phyloP scores from a whole-genome alignment of 23 tunicate species.

The Aplidium turbinatum region DNA sequence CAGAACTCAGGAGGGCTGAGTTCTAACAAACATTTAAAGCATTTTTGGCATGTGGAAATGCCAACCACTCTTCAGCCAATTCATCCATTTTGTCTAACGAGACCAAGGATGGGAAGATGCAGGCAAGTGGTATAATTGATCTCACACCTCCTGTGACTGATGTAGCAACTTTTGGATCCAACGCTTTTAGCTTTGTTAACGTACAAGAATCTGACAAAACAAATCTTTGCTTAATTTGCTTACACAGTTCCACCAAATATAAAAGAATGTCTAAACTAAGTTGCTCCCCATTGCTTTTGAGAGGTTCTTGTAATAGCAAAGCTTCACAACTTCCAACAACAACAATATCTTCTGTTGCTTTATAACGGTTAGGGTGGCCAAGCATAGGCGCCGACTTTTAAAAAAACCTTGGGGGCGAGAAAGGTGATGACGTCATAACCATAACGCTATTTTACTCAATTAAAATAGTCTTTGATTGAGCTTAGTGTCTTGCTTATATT shows the following conservation, averaged over 20 bases:
- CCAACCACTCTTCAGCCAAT: constrained; percentile 3
- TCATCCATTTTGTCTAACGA: constrained; percentile 15
- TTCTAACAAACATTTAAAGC: constrained; percentile 4
- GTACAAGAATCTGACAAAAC: constrained; percentile 4
- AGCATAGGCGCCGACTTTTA: too few species aligned
- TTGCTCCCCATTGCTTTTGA: constrained; percentile 4
- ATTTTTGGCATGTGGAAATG: constrained; percentile 6
- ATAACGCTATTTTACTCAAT: too few species aligned
- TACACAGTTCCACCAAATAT: constrained; percentile 19
- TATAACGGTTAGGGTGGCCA: constrained; percentile 14
- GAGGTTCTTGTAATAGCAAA: constrained; percentile 14
- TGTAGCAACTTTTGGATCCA: constrained; percentile 24
- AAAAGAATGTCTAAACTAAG: constrained; percentile 9
- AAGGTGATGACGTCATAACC: too few species aligned
- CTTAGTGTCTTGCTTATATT: too few species aligned
- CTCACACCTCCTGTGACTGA: background rate
- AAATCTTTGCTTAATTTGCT: constrained; percentile 18
- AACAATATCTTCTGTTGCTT: constrained; percentile 2
- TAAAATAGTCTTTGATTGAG: too few species aligned
- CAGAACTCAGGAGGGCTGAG: constrained; percentile 18
- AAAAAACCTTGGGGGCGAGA: too few species aligned
- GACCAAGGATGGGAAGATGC: constrained; percentile 17
- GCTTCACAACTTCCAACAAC: constrained; percentile 16
- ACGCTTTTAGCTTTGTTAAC: constrained; percentile 3
- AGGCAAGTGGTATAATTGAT: constrained; percentile 21